Conservation (phyloP, 2,113 vertebrate genomes). For the Scytalopus superciliaris region DNA sequence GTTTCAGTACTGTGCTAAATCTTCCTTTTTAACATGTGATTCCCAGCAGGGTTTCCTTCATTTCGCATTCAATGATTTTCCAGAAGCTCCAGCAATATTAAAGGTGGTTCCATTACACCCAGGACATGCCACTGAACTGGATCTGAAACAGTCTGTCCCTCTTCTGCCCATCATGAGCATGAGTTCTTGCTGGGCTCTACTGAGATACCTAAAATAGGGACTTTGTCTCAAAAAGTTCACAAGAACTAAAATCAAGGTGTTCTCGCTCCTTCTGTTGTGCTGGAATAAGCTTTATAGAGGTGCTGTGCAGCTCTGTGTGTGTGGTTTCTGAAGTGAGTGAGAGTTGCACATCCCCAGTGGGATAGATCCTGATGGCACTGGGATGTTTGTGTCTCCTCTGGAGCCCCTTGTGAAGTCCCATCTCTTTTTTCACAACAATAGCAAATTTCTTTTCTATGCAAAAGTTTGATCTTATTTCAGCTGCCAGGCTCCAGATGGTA, state of each 20-base stretch:
- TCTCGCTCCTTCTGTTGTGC: neutral
- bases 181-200: neutral
- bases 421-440: neutral
- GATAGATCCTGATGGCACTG: neutral
- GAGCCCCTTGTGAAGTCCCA: neutral
- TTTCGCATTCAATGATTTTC: neutral
- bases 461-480: neutral
- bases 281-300: neutral
- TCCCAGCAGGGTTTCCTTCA: neutral
- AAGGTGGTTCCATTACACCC: neutral
- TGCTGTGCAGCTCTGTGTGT: neutral
- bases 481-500: neutral
- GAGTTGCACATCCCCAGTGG: neutral
- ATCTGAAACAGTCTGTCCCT: neutral
- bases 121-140: neutral
- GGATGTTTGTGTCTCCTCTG: neutral
- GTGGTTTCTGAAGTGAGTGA: rapidly evolving
- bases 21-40: neutral
- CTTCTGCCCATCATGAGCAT: neutral
- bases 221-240: neutral
- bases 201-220: neutral
- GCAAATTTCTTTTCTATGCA: neutral
- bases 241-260: neutral
- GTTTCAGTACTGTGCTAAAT: neutral
- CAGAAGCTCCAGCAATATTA: neutral